Evolutionary conservation across 2,797 vertebrate genomes (phyloP).

Genomic region (Phoeniculus purpureus): DNA sequence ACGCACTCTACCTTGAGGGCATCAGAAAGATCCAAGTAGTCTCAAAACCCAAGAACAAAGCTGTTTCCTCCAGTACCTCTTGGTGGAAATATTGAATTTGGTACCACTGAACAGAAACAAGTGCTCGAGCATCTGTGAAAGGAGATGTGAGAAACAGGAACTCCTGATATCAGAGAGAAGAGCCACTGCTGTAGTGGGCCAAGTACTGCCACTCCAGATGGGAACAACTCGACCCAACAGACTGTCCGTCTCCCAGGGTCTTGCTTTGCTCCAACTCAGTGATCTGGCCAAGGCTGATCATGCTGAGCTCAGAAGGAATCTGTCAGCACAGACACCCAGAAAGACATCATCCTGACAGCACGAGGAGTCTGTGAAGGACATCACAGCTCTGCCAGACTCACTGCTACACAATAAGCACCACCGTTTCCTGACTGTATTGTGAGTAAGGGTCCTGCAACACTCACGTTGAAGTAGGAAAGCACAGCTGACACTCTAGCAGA

Average conservation of each 20-base stretch:
- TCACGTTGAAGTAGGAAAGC: not conserved
- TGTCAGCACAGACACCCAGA: not conserved
- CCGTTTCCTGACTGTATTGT: not conserved
- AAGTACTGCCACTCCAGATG: not conserved
- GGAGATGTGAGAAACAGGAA: not conserved
- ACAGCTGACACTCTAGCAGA: rapidly evolving
- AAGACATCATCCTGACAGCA: not conserved
- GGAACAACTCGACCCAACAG: not conserved
- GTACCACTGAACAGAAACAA: not conserved
- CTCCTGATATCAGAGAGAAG: not conserved
- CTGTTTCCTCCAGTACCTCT: conserved; percentile 26
- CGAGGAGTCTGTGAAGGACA: not conserved
- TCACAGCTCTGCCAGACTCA: not conserved
- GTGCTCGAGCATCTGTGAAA: not conserved
- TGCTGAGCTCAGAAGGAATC: not conserved
- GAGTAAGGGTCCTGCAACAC: not conserved
- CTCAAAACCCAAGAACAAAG: conserved; percentile 50
- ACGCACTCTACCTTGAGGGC: conserved; percentile 52
- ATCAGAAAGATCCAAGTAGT: conserved; percentile 21
- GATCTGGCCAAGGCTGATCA: not conserved
- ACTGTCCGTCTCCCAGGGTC: not conserved
- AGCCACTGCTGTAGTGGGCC: not conserved
- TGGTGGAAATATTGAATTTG: conserved; percentile 13
- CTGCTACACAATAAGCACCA: not conserved
- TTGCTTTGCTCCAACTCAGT: not conserved